Base-by-base conservation (phyloP, 2,113 vertebrate genomes). In the Apistogramma diplotaenia region DNA sequence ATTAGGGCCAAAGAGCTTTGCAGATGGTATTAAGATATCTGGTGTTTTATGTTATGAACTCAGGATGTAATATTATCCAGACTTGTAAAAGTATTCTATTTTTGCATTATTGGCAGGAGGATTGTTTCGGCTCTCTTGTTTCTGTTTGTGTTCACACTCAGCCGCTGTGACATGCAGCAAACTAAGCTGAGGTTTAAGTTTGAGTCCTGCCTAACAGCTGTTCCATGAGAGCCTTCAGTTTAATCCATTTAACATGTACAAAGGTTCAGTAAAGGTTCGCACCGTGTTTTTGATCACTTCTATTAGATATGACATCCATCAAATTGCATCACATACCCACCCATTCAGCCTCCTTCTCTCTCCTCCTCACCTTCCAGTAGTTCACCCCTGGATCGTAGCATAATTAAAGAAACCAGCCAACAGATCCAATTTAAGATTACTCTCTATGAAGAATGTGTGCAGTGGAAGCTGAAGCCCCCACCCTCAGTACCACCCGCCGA, bases 401-500 rank as follows among this genome's bases (percentile, higher is more conserved):
- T 95, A 96, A 96, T 95, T 95, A 94, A 91, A 94, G 93, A 89
- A 95, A 93, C 89, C 92, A 94, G 70, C 87, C 73, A 95, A 93
- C 95, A 94, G 95, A 96, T 94, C 94, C 93, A 93, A 94, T 91
- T 93, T 95, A 78, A 94, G 94, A 94, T 92, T 87, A 92, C 89
- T 89, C 86, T 89, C 92, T 94, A 92, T 89, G 89, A 94, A 88
- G 90, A 90, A 93, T 93, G 88, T 92, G 84, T 85, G 87, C 85
- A 62, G 60, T 53, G 43, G 75, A 7, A 79, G 51, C 81, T 74
- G 58, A 51, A 46, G 3, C n/a, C 53, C 6, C 18, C 25, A 19
- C 71, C 33, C 67, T 6, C 54, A 65, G 80, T 9, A 83, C 77
- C 78, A 49, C 54, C 75, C 21, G 5, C 72, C 77, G 86, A 83